phyloP scores from a whole-genome alignment of 1,140 invertebrate species.

The Cephus cinctus region DNA sequence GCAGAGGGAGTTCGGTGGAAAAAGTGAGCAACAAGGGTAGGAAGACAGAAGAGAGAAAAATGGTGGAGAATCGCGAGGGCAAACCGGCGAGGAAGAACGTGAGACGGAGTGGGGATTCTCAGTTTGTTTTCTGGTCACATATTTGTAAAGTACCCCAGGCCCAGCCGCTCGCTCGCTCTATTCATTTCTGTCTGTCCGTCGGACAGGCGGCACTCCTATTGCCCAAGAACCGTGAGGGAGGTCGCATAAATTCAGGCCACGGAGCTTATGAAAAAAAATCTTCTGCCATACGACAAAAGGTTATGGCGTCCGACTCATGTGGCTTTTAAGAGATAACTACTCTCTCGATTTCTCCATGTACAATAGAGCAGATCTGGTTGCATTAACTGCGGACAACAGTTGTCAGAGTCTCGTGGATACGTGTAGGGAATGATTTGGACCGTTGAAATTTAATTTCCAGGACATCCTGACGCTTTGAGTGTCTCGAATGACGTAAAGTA shows the following conservation, averaged over 20 bases:
- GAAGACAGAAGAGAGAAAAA: too few relatives aligned
- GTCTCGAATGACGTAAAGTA: too few relatives aligned
- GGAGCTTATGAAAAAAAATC: conserved; percentile 20
- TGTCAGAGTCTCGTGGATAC: background rate
- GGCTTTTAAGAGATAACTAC: background rate
- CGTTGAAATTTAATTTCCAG: conserved; percentile 3
- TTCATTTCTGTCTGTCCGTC: conserved; percentile 40
- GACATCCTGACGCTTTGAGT: too few relatives aligned
- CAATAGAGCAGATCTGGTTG: background rate
- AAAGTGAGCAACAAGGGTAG: too few relatives aligned
- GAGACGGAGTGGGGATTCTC: conserved; percentile 18
- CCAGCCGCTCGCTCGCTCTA: conserved; percentile 31
- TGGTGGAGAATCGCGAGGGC: too few relatives aligned
- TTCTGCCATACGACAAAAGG: background rate
- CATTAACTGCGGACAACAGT: conserved; percentile 1
- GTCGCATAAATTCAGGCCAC: conserved; percentile 44
- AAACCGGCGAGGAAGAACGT: conserved; percentile 16
- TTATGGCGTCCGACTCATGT: background rate
- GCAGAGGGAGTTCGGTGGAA: background rate
- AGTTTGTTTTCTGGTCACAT: conserved; percentile 49
- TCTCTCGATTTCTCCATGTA: background rate
- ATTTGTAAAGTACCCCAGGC: conserved; percentile 46
- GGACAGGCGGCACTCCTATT: conserved; percentile 22
- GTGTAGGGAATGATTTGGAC: conserved; percentile 1
- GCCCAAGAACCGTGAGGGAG: conserved; percentile 21